A percentile compares a stretch with the other conserved stretches of the same genome.
phyloP scores from a whole-genome alignment of 2,888 invertebrate species.

The Zele albiditarsus region DNA sequence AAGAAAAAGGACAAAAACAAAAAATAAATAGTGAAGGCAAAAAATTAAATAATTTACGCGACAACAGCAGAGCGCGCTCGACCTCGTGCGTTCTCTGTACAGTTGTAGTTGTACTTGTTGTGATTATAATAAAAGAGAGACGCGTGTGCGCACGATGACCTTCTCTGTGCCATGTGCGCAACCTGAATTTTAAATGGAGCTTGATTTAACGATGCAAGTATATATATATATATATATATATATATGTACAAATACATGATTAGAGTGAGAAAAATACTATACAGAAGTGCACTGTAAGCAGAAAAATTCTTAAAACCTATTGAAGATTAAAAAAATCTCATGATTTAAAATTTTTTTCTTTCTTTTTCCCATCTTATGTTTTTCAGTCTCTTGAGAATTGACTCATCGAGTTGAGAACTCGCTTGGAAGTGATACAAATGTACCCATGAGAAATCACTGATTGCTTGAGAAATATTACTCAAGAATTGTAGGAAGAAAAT shows the following conservation, averaged over 20 bases:
- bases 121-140: not conserved
- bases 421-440: not conserved
- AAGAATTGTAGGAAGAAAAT: not conserved
- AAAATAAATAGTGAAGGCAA: not conserved
- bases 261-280: slow-evolving; percentile 22
- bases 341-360: not conserved
- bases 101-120: not conserved
- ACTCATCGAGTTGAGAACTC: slow-evolving; percentile 2
- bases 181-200: slow-evolving; percentile 43
- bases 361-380: not conserved
- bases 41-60: not conserved
- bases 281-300: not conserved
- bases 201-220: slow-evolving; percentile 6
- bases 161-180: slow-evolving; percentile 40
- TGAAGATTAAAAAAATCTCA: not conserved
- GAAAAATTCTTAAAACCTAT: not conserved
- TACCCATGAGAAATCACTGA: not conserved
- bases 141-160: slow-evolving; percentile 29
- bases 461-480: not conserved
- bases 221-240: not conserved
- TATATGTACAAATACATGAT: slow-evolving; percentile 2
- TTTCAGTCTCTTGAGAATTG: not conserved
- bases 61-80: slow-evolving; percentile 3
- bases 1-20: not conserved
- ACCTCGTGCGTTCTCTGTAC: slow-evolving; percentile 21